Evolutionary conservation across 2,797 vertebrate genomes (phyloP), one percentile per base, ranked within the genome.

Genomic region (Enteromius fasciolatus): DNA sequence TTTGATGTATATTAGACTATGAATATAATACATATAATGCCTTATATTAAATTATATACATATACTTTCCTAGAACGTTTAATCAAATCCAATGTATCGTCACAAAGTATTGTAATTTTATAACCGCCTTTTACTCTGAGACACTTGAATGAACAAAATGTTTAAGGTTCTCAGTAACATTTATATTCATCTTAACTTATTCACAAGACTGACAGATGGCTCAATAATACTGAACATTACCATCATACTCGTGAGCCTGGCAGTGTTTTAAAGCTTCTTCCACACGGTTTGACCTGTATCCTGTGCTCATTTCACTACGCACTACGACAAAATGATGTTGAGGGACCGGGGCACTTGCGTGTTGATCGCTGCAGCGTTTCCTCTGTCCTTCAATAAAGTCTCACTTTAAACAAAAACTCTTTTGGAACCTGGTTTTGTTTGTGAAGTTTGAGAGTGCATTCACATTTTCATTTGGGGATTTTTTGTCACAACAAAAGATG

Each of bases 1-100:
- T 88, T 92, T 86, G 82, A 78, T 90, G 81, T 90, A 89, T 85
- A 84, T 85, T 89, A 59, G 5, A 10, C 83, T 89, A 90, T 91
- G 91, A 92, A 91, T 91, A 92, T 87, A 90, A 86, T 89, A 92
- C 89, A 89, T 89, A 46, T 59, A 85, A 92, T 93, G 93, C 94
- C 94, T 95, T 95, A 95, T 87, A 74, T 90, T 84, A 28, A 77
- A 70, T 83, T 72, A 59, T 66, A 69, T 75, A 83, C 69, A 74
- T 80, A 41, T 73, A 76, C 69, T 78, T 76, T 75, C 28, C 81
- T 84, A 44, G 76, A 87, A 85, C 82, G 70, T 85, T 64, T 83
- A 83, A 68, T 67, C 50, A 69, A 79, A 74, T 33, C 50, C 25
- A 18, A 72, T 86, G 77, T 90, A 87, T 91, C 74, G 61, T 52